Conservation (phyloP, 2,797 vertebrate species). For the Philypnodon macrostomus region DNA sequence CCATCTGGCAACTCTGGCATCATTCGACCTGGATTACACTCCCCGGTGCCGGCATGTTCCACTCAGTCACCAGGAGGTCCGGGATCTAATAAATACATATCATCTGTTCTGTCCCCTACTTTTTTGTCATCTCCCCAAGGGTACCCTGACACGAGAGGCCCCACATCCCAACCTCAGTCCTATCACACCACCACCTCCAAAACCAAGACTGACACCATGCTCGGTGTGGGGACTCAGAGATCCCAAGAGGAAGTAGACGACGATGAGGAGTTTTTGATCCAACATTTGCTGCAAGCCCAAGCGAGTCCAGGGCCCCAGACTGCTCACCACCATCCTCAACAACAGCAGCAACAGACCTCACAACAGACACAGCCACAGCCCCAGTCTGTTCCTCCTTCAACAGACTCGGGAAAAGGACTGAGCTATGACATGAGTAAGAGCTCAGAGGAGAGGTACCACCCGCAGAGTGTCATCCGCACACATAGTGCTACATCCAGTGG, state of each 20-base stretch:
- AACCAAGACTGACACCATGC: constrained; percentile 79
- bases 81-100: constrained; percentile 86
- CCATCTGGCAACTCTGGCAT: constrained; percentile 84
- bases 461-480: constrained; percentile 93
- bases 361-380: constrained; percentile 72
- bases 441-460: constrained; percentile 88
- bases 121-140: constrained; percentile 86
- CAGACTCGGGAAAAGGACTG: constrained; percentile 79
- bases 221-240: constrained; percentile 72
- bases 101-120: constrained; percentile 88
- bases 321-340: constrained; percentile 73
- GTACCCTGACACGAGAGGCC: constrained; percentile 76
- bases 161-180: constrained; percentile 72
- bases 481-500: constrained; percentile 80
- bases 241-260: constrained; percentile 80
- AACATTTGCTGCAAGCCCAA: constrained; percentile 90
- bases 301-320: constrained; percentile 79
- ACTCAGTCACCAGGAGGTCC: constrained; percentile 75
- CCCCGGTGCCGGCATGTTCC: constrained; percentile 84
- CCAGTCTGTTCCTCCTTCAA: constrained; percentile 66
- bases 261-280: constrained; percentile 89
- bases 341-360: constrained; percentile 71
- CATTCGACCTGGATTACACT: constrained; percentile 87
- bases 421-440: constrained; percentile 87
- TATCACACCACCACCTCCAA: constrained; percentile 79